Evolutionary conservation across 92 coral and sea anemone species (phyloP).

Genomic region (Porites evermanni): DNA sequence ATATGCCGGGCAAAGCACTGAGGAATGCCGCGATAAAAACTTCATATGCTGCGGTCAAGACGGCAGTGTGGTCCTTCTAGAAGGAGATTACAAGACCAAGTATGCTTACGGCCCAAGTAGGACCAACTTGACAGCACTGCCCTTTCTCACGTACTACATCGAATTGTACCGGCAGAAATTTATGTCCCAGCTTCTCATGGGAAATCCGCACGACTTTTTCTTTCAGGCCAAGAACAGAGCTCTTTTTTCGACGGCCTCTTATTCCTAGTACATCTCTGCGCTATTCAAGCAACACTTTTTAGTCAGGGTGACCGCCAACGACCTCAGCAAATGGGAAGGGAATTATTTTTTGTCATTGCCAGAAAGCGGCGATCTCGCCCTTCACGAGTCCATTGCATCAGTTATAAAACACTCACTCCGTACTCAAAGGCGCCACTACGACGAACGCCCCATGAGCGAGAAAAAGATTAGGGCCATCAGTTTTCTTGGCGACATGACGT

Average conservation of each 20-base stretch:
- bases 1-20: no score
- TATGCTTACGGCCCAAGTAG: no score
- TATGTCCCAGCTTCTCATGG: not conserved
- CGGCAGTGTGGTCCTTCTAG: no score
- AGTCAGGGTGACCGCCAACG: not conserved
- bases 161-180: not conserved
- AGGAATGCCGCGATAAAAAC: no score
- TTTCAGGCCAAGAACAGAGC: not conserved
- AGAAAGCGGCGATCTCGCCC: not conserved
- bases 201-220: not conserved
- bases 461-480: no score
- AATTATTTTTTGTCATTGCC: not conserved
- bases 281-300: not conserved
- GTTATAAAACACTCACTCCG: no score
- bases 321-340: not conserved
- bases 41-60: no score
- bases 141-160: not conserved
- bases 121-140: no score
- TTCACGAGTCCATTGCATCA: not conserved
- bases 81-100: no score
- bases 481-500: not conserved
- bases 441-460: no score
- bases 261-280: no score
- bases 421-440: no score
- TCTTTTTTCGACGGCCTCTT: not conserved